These are phyloP conservation scores for Ephialtes manifestator DNA, from an alignment of 2,888 invertebrate species.

Conservation along the genomic window DNA sequence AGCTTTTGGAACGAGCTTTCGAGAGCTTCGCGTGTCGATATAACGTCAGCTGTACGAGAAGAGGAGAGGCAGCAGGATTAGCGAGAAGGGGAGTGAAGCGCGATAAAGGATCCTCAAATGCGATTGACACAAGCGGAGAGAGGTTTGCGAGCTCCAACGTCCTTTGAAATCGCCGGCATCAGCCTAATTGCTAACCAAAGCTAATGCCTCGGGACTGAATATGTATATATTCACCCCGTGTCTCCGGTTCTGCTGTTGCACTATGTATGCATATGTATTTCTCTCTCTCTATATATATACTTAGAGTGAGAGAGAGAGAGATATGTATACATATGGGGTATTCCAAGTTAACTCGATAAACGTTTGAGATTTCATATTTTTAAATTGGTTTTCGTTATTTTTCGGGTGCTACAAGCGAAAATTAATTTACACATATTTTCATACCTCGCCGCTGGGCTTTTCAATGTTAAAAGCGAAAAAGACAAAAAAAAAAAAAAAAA, in stretches of 20 bases:
- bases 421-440: too few relatives aligned
- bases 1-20: background rate
- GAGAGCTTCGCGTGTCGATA: background rate
- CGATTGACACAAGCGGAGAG: constrained; percentile 40
- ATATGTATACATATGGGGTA: too few relatives aligned
- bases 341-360: too few relatives aligned
- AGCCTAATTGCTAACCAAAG: constrained; percentile 73
- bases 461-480: too few relatives aligned
- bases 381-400: too few relatives aligned
- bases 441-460: too few relatives aligned
- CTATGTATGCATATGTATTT: constrained; percentile 5
- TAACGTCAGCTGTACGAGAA: background rate
- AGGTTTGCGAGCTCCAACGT: constrained; percentile 14
- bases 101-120: constrained; percentile 35
- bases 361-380: too few relatives aligned
- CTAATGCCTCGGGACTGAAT: constrained; percentile 69
- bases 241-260: constrained; percentile 24
- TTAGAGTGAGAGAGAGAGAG: too few relatives aligned
- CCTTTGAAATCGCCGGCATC: constrained; percentile 55
- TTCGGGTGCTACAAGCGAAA: too few relatives aligned
- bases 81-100: background rate
- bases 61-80: background rate
- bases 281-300: too few relatives aligned
- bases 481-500: too few relatives aligned
- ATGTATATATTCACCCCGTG: constrained; percentile 60